Evolutionary conservation across 2,797 vertebrate genomes (phyloP).

Genomic region (Sebastes matsubarae): DNA sequence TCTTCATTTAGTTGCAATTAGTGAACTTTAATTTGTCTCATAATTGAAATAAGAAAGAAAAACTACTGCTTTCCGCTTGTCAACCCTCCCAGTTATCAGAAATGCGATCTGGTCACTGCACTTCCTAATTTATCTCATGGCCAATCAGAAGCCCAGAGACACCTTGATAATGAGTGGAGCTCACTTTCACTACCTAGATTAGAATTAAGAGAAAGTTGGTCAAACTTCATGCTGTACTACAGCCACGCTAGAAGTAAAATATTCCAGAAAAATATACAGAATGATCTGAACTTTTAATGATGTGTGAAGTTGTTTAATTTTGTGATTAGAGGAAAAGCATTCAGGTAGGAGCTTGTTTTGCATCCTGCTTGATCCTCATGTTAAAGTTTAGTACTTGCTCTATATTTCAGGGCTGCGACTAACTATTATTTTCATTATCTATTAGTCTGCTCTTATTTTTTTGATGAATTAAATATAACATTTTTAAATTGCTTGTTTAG

Average conservation of each 20-base stretch:
- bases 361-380: background rate
- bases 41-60: background rate
- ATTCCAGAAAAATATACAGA: background rate
- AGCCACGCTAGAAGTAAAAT: background rate
- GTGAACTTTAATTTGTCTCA: background rate
- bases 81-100: background rate
- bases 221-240: background rate
- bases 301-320: background rate
- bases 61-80: background rate
- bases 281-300: background rate
- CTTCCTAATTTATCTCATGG: slow-evolving; percentile 1
- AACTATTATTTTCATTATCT: background rate
- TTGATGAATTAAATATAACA: background rate
- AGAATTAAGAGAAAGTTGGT: background rate
- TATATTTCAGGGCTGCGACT: background rate
- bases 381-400: background rate
- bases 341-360: background rate
- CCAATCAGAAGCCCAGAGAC: slow-evolving; percentile 1
- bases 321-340: background rate
- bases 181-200: background rate
- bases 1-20: background rate
- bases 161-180: background rate
- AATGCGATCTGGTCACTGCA: background rate
- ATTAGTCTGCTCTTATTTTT: background rate
- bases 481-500: background rate